phyloP scores from a whole-genome alignment of 30 jellyfish, hydroid and myxozoan species.

The Cassiopea andromeda region DNA sequence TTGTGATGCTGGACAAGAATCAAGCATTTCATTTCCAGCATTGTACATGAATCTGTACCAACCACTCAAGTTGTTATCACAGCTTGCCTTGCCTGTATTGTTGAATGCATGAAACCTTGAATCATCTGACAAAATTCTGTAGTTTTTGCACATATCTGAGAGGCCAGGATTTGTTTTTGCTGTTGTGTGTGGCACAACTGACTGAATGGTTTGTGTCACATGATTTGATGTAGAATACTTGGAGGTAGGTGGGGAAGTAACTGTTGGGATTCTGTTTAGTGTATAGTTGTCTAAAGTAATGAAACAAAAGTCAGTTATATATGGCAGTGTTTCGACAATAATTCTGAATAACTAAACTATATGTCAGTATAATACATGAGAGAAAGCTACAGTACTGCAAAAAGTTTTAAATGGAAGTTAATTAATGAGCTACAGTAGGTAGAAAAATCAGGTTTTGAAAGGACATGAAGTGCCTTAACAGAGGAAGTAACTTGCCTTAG shows the following conservation, averaged over 20 bases:
- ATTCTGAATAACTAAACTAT: not conserved
- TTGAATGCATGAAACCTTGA: constrained; percentile 5
- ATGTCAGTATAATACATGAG: not conserved
- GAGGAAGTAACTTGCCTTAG: no score
- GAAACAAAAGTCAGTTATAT: not conserved
- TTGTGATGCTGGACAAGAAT: constrained; percentile 12
- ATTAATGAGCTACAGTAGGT: no score
- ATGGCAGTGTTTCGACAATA: not conserved
- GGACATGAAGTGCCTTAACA: no score
- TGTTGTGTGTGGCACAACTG: not conserved
- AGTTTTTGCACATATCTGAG: not conserved
- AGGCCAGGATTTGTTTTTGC: not conserved
- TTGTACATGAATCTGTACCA: constrained; percentile 43
- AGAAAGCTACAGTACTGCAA: no score
- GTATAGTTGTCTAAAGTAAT: not conserved
- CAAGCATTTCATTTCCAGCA: constrained; percentile 40
- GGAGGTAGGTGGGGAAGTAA: not conserved
- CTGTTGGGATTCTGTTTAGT: not conserved
- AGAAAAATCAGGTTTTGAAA: no score
- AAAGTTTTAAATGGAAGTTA: no score
- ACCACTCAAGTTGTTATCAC: constrained; percentile 23
- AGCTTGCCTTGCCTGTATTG: not conserved
- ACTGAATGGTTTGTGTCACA: not conserved
- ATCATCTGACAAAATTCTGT: constrained; percentile 20
- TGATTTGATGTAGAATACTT: not conserved